Percentiles rank a stretch among this genome's conserved stretches.
Evolutionary conservation across 1,140 invertebrate genomes (phyloP).

Genomic region (Capitella teleta): DNA sequence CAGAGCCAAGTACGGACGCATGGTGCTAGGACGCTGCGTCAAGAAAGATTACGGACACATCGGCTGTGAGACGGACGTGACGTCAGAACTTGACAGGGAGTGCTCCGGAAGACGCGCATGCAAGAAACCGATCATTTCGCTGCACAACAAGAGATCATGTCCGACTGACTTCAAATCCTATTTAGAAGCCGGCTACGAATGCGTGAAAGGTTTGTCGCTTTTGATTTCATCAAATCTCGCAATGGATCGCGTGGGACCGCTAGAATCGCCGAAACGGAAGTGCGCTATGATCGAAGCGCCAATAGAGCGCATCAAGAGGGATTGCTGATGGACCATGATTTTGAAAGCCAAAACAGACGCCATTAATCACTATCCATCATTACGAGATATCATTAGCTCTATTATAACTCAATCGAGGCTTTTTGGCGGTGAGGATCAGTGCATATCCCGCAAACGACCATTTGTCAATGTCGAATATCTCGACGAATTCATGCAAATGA

Average conservation of each 20-base stretch:
- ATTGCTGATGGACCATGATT: background rate
- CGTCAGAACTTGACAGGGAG: slow-evolving; percentile 6
- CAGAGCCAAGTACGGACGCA: slow-evolving; percentile 9
- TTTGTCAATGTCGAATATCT: no score
- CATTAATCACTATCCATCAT: background rate
- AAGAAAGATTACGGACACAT: slow-evolving; percentile 12
- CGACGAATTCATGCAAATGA: no score
- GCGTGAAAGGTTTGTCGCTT: slow-evolving; percentile 9
- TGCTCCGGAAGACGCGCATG: slow-evolving; percentile 10
- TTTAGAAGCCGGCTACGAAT: slow-evolving; percentile 8
- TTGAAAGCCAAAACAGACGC: background rate
- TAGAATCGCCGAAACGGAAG: background rate
- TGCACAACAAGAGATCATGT: slow-evolving; percentile 12
- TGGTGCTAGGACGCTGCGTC: slow-evolving; percentile 11
- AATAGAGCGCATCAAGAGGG: background rate
- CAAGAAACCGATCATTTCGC: slow-evolving; percentile 7
- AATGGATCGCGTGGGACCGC: no score
- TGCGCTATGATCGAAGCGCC: background rate
- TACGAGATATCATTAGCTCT: background rate
- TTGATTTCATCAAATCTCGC: no score
- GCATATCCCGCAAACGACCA: no score
- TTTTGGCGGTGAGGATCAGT: no score
- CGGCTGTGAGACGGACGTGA: slow-evolving; percentile 12
- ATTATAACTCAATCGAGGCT: no score
- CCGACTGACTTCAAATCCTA: slow-evolving; percentile 13